Base-by-base conservation (phyloP, 2,797 vertebrate genomes). In the Anguilla marmorata region DNA sequence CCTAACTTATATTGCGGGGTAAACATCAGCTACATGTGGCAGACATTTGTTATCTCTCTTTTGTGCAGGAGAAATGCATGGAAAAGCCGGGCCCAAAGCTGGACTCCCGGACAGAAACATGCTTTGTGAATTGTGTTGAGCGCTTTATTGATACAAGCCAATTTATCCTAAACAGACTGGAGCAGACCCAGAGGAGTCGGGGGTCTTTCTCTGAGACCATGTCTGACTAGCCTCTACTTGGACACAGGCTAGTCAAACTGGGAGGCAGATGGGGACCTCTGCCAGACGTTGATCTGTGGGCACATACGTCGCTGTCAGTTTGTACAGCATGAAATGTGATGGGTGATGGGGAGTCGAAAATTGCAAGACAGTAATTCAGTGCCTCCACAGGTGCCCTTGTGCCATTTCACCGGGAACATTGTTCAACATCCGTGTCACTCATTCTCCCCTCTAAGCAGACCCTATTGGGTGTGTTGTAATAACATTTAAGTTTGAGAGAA, bases 91-190 rank as follows among this genome's bases (percentile, higher is more conserved):
- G 98, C 7, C 98, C 98, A 21, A 99, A 99, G 95, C 93, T 98
- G 94, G 98, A 99, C 93, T 97, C 97, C 85, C 96, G 96, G 93
- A 97, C 98, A 0, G 98, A 99, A 92, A 94, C 94, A 48, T 99
- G 98, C 94, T 98, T 98, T 89, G 96, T 98, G 60, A 98, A 99
- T 95, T 99, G 98, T 41, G 98, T 99, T 93, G 98, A 98, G 91
- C 95, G 97, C 54, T 99, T 99, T 93, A 99, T 99, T 87, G 98
- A 99, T 94, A 98, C 98, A 83, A 99, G 98, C 93, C 97, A 99
- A 91, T 99, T 99, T 91, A 99, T 99, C 93, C 95, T 99, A 33
- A 99, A 99, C 93, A 96, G 98, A 93, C 95, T 99, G 90, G 97
- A 99, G 92, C 98, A 99, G 95, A 99, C 97, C 0, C 98, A 98